These are phyloP conservation scores for zebrafish (Danio rerio) DNA, from an alignment of 2,113 vertebrate species.

Conservation along the genomic window GRCz12tu NC_133185.1:30155501-30156000, in stretches of 20 bases:
- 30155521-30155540: slow-evolving; percentile 91
- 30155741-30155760: slow-evolving; percentile 87
- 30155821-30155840: not conserved
- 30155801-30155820: not conserved
- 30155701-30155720: slow-evolving; percentile 93
- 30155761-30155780: slow-evolving; percentile 81
- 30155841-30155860: too few relatives aligned
- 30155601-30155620: slow-evolving; percentile 90
- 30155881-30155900: too few relatives aligned
- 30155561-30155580: slow-evolving; percentile 91
- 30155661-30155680: slow-evolving; percentile 88
- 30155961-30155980: not conserved
- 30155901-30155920: not conserved
- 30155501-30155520: slow-evolving; percentile 91
- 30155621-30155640: slow-evolving; percentile 90
- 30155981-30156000: not conserved
- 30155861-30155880: too few relatives aligned
- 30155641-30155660: slow-evolving; percentile 92
- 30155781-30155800: not conserved
- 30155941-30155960: not conserved
- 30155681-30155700: slow-evolving; percentile 96
- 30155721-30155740: slow-evolving; percentile 87
- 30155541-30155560: slow-evolving; percentile 90
- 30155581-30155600: slow-evolving; percentile 92
- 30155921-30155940: not conserved